Percentiles rank a stretch among this genome's conserved stretches.
These are phyloP conservation scores for Peromyscus attwateri DNA, from an alignment of 2,797 vertebrate species.

Conservation along the genomic window DNA sequence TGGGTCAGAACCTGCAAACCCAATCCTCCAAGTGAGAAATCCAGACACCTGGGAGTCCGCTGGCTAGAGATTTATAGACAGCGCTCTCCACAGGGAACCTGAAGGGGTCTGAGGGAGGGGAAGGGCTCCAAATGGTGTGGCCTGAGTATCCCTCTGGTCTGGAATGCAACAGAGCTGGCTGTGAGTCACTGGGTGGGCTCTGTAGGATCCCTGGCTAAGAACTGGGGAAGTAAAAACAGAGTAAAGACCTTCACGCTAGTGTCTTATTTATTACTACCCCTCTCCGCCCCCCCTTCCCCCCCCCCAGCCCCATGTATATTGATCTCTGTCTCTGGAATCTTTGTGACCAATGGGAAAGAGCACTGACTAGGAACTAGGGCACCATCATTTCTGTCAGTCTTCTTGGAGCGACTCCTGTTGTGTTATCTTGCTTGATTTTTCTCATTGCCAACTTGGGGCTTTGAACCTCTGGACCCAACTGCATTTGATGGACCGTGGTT, in stretches of 20 bases:
- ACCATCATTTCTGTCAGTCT: accelerated
- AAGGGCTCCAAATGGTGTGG: neutral
- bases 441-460: neutral
- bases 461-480: neutral
- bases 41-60: neutral
- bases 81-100: neutral
- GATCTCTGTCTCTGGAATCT: neutral
- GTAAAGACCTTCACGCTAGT: neutral
- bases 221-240: neutral
- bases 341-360: accelerated
- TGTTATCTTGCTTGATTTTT: neutral
- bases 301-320: neutral
- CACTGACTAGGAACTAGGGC: accelerated
- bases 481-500: neutral
- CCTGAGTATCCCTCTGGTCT: neutral
- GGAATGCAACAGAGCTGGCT: neutral
- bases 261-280: accelerated
- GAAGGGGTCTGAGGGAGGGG: neutral
- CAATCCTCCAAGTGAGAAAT: neutral
- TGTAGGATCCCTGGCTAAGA: neutral
- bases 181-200: neutral
- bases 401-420: accelerated
- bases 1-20: neutral
- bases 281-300: too few species aligned
- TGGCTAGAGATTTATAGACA: neutral